These are phyloP conservation scores for Arizona elegans DNA, from an alignment of 2,113 vertebrate species.

Conservation along the genomic window DNA sequence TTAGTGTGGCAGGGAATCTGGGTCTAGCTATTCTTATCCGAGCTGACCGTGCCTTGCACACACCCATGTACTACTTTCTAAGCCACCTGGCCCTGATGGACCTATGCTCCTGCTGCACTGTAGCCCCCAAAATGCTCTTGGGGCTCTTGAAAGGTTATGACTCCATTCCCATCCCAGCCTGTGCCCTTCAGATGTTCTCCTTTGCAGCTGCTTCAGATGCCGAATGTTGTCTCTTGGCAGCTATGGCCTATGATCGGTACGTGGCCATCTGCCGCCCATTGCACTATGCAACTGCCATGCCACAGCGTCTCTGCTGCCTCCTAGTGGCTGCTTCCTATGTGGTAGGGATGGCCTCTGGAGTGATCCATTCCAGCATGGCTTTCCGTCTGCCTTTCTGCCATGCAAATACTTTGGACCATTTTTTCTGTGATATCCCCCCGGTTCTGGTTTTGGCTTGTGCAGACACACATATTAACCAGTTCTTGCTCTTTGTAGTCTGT, in stretches of 20 bases:
- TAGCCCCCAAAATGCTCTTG: constrained; percentile 52
- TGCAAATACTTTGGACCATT: constrained; percentile 53
- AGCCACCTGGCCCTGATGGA: constrained; percentile 58
- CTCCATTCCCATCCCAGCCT: constrained; percentile 47
- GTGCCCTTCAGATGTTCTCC: constrained; percentile 60
- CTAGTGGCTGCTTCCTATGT: constrained; percentile 45
- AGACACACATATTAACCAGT: constrained; percentile 54
- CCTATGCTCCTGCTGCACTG: constrained; percentile 54
- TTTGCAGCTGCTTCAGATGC: constrained; percentile 52
- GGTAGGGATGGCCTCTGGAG: constrained; percentile 34
- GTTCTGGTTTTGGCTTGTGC: constrained; percentile 56
- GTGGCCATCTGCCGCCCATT: constrained; percentile 41
- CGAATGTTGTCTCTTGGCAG: constrained; percentile 52
- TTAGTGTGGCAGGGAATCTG: constrained; percentile 41
- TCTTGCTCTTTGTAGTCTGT: constrained; percentile 53
- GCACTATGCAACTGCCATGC: constrained; percentile 48
- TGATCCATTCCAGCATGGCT: constrained; percentile 53
- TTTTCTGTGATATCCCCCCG: constrained; percentile 61
- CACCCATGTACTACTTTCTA: constrained; percentile 53
- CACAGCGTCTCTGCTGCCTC: constrained; percentile 8
- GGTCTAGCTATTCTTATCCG: constrained; percentile 39
- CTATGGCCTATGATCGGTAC: constrained; percentile 61
- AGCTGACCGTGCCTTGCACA: constrained; percentile 33
- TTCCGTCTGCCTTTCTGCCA: constrained; percentile 53
- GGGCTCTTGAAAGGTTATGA: constrained; percentile 33